phyloP scores from a whole-genome alignment of 2,888 invertebrate genomes.

The Lordiphosa fenestrarum region DNA sequence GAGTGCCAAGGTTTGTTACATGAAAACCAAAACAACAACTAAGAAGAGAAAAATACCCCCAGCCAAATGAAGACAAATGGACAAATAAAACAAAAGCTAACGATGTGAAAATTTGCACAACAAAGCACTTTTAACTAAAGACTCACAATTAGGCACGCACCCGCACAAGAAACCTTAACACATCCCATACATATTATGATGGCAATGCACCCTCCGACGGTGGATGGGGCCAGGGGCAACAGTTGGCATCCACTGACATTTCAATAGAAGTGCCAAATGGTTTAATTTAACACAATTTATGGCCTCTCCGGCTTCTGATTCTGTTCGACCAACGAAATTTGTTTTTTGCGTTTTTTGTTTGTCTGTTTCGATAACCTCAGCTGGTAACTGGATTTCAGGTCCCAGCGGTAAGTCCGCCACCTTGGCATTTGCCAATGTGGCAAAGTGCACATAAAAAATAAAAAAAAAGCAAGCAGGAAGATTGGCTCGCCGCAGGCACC shows the following conservation, averaged over 20 bases:
- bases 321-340: constrained; percentile 15
- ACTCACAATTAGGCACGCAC: constrained; percentile 65
- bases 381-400: constrained; percentile 29
- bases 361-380: constrained; percentile 17
- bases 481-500: constrained; percentile 28
- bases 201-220: constrained; percentile 5
- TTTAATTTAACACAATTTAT: constrained; percentile 57
- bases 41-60: constrained; percentile 3
- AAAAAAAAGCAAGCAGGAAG: constrained; percentile 58
- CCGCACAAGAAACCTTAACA: constrained; percentile 38
- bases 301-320: constrained; percentile 37
- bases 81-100: constrained; percentile 45
- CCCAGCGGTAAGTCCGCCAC: constrained; percentile 44
- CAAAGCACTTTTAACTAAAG: constrained; percentile 52
- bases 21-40: constrained; percentile 32
- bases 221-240: constrained; percentile 15
- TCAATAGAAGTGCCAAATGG: constrained; percentile 55
- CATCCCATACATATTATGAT: constrained; percentile 13
- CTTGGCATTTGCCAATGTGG: constrained; percentile 62
- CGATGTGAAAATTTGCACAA: constrained; percentile 63
- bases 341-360: constrained; percentile 3
- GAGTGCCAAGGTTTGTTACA: constrained; percentile 67
- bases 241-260: constrained; percentile 51
- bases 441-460: constrained; percentile 57
- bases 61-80: constrained; percentile 18